Conservation (phyloP, 35 echinoderm and acorn worm genomes). For the Lytechinus variegatus region DNA sequence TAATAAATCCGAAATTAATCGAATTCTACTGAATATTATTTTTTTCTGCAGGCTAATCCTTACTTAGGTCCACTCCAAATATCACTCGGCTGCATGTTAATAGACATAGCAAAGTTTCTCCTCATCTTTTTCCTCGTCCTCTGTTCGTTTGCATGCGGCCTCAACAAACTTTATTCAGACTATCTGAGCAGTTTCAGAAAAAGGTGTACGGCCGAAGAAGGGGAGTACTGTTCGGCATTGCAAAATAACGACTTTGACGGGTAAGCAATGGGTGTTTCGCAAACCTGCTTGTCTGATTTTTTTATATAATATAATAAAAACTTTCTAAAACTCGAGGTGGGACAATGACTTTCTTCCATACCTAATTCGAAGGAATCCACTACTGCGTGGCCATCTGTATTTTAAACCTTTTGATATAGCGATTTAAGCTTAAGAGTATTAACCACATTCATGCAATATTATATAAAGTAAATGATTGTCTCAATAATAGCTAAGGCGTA, state of each 20-base stretch:
- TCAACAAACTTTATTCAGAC: conserved; percentile 93
- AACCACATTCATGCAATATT: no score
- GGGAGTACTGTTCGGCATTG: background rate
- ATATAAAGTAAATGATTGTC: no score
- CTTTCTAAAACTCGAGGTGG: no score
- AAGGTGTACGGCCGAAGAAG: background rate
- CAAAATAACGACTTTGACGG: background rate
- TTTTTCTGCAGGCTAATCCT: conserved; percentile 73
- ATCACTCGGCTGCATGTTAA: conserved; percentile 96
- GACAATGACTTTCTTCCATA: no score
- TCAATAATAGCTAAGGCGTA: no score
- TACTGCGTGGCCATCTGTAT: no score
- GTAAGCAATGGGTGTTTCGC: background rate
- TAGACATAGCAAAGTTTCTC: conserved; percentile 97
- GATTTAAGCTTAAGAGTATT: no score
- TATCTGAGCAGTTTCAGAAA: conserved; percentile 13
- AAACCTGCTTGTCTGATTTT: no score
- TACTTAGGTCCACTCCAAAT: conserved; percentile 96
- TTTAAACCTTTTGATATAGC: no score
- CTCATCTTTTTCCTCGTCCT: conserved; percentile 97
- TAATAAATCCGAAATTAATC: background rate
- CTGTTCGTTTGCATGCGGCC: conserved; percentile 90
- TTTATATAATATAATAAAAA: no score
- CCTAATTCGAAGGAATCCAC: no score
- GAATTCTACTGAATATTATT: background rate